Conservation (phyloP, 2,113 vertebrate species). For the Syngnathoides biaculeatus region DNA sequence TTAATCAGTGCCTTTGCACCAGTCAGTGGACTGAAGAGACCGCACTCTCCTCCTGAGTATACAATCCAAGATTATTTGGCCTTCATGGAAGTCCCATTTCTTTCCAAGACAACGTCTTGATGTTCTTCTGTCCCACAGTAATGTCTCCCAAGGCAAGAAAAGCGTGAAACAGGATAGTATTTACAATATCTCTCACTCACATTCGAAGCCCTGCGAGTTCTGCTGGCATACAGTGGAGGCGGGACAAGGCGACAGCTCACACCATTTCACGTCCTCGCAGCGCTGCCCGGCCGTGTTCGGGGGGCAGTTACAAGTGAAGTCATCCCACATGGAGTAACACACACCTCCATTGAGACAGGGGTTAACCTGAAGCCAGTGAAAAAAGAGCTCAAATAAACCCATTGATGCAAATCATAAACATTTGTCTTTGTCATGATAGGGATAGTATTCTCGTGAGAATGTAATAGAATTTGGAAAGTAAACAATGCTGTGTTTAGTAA, state of each 20-base stretch:
- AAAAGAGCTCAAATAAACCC: constrained; percentile 10
- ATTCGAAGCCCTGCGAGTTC: constrained; percentile 82
- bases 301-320: constrained; percentile 86
- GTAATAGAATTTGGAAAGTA: not conserved
- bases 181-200: constrained; percentile 67
- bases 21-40: constrained; percentile 7
- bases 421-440: not conserved
- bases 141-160: not conserved
- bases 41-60: not conserved
- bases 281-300: constrained; percentile 78
- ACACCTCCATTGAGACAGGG: constrained; percentile 83
- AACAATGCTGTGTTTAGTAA: too few relatives aligned
- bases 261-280: constrained; percentile 85
- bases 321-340: constrained; percentile 85
- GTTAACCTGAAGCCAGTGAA: constrained; percentile 65
- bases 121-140: not conserved
- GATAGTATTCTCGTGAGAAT: not conserved
- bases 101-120: not conserved
- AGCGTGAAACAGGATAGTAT: not conserved
- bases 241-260: constrained; percentile 81
- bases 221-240: constrained; percentile 71
- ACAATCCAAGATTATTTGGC: constrained; percentile 2
- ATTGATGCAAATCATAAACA: not conserved
- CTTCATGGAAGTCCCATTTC: not conserved
- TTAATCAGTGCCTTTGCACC: constrained; percentile 33